Base-by-base conservation (phyloP, 53 echinoderm and acorn worm genomes). In the Mesocentrotus franciscanus region DNA sequence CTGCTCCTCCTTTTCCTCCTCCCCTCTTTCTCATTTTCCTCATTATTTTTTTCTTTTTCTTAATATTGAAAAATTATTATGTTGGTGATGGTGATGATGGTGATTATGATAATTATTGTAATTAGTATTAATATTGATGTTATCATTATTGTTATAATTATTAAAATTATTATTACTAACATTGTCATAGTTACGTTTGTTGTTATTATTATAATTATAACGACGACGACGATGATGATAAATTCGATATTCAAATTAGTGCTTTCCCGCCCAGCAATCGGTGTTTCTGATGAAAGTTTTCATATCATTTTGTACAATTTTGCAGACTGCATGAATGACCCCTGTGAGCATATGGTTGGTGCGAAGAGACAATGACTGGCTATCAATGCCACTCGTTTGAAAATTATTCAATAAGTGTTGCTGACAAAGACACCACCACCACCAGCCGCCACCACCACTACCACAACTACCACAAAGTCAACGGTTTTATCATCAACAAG, bases 381-480 rank as follows among this genome's bases (percentile, higher is more conserved):
- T 34, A 29, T 32, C 30, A 13, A 13, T 78, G 34, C 78, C 78
- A 78, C 34, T 10, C 34, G 0, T 49, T 49, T 49, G 49, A 49
- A 49, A 49, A 49, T 49, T 5, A 4, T 49, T 49, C 49, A 49
- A 49, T 49, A 49, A 49, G 49, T 49, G 20, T 64, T 20, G 64
- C 64, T 64, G 64, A 64, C 64, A 18, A 64, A 16, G 64, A 64
- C 16, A 87, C 87, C 87, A 55, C 36, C 55, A 15, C 55, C 13
- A 87, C 57, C 87, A 87, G 56, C 87, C 87, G 17, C 87, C 57
- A 87, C 24, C 87, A 87, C 39, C 55, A 85, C 85, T 0, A 36
- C 24, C 55, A 55, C 57, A 0, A 87, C 56, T 35, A 87, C 15
- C 56, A 87, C 17, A 4, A 87, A 13, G 33, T 17, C 55, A 32